Evolutionary conservation across 1,140 invertebrate species (phyloP).

Genomic region (Branchinecta lynchi): DNA sequence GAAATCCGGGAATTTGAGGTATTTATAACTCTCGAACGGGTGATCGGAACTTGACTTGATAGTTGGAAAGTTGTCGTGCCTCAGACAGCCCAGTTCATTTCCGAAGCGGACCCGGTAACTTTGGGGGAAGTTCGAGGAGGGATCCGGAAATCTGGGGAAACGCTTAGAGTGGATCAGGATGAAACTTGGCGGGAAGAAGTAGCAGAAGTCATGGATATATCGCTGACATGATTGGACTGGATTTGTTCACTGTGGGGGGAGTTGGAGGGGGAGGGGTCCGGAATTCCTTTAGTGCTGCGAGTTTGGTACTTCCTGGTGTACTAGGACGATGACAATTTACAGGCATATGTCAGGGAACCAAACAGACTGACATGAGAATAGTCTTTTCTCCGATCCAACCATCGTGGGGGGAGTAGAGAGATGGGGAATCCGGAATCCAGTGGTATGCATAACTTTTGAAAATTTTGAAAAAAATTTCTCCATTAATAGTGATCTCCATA

Average conservation of each 20-base stretch:
- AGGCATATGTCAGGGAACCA: too few relatives aligned
- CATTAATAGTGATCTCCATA: too few relatives aligned
- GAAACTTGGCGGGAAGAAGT: background rate
- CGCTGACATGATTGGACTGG: background rate
- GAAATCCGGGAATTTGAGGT: background rate
- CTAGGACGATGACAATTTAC: too few relatives aligned
- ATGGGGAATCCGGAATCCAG: too few relatives aligned
- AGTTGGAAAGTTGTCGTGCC: background rate
- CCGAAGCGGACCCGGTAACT: background rate
- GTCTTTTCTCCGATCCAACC: too few relatives aligned
- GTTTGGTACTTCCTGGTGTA: too few relatives aligned
- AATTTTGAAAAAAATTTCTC: too few relatives aligned
- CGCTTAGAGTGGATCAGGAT: conserved; percentile 4
- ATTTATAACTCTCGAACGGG: background rate
- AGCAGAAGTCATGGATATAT: background rate
- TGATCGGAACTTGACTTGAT: conserved; percentile 1
- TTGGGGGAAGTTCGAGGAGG: conserved; percentile 4
- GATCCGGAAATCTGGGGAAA: background rate
- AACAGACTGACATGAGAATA: too few relatives aligned
- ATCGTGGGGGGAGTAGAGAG: too few relatives aligned
- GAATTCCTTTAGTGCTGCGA: too few relatives aligned
- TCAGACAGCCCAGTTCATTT: background rate
- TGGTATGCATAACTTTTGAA: too few relatives aligned
- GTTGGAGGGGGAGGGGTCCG: background rate
- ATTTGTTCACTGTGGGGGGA: background rate